phyloP scores from a whole-genome alignment of 2,797 vertebrate genomes.

The Synanceia verrucosa region DNA sequence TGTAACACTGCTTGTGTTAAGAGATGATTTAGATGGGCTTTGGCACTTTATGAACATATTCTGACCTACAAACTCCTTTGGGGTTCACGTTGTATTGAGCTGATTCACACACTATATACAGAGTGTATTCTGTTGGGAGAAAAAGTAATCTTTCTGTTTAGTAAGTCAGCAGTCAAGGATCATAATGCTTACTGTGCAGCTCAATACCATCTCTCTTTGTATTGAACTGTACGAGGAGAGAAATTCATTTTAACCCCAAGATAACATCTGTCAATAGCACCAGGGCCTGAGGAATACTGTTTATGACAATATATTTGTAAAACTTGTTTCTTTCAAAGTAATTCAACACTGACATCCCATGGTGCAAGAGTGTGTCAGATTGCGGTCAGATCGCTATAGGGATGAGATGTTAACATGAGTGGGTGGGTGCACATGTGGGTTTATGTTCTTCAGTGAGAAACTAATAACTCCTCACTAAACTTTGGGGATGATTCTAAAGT shows the following conservation, averaged over 20 bases:
- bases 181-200: not conserved
- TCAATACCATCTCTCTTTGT: not conserved
- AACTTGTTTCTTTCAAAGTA: not conserved
- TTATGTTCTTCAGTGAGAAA: not conserved
- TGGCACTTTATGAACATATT: slow-evolving; percentile 21
- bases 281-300: not conserved
- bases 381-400: not conserved
- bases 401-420: slow-evolving; percentile 7
- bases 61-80: not conserved
- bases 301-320: not conserved
- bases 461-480: slow-evolving; percentile 24
- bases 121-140: not conserved
- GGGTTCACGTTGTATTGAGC: slow-evolving; percentile 11
- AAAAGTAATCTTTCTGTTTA: not conserved
- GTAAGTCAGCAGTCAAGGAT: slow-evolving; percentile 7
- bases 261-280: not conserved
- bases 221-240: not conserved
- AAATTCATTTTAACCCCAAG: not conserved
- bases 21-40: slow-evolving; percentile 22
- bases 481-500: slow-evolving; percentile 28
- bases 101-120: slow-evolving; percentile 8
- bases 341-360: not conserved
- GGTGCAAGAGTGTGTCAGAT: not conserved
- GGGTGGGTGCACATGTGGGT: not conserved
- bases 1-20: not conserved